Evolutionary conservation across 1,140 invertebrate genomes (phyloP), one percentile per base, ranked within the genome.

Genomic region (Magallana ariakensis): DNA sequence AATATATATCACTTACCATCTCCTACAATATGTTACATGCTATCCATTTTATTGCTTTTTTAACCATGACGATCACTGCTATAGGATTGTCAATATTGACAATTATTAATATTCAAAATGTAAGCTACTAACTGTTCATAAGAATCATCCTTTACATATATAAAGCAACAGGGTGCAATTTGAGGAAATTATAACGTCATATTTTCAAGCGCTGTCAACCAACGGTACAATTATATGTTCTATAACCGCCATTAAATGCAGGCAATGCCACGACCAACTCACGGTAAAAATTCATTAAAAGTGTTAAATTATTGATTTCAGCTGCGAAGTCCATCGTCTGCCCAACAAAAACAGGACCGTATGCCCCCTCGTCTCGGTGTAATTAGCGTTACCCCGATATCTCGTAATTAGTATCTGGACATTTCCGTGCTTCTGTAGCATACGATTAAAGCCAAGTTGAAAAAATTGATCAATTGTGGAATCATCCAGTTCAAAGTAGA

Each of bases 331-430:
- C 66, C 66, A 19, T 11, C 19, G 66, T 70, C 66, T 70, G n/a
- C 66, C 66, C 66, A 70, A 10, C 22, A 11, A 22, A 8, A 66
- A 19, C 22, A 1, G 66, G 66, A 70, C 66, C 33, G 66, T 10
- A 70, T 26, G 66, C 66, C n/a, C n/a, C 7, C n/a, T 22, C 19
- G 8, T 11, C 66, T 9, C 66, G n/a, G 22, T 70, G 19, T 22
- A 70, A 70, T 70, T 70, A 70, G 66, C 66, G 33, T 70, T 70
- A 70, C 22, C 66, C 66, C 9, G 66, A 26, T 70, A 70, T 10
- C 19, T 22, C 66, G 66, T 70, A 70, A 70, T 70, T 70, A 70
- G 22, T 19, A 26, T 70, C 22, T 70, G 19, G 66, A 70, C 19
- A 26, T 22, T 22, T 70, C 62, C 62, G 62, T 22, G 26, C 11